Base-by-base conservation (phyloP, 2,113 vertebrate species). In the Xiphias gladius region DNA sequence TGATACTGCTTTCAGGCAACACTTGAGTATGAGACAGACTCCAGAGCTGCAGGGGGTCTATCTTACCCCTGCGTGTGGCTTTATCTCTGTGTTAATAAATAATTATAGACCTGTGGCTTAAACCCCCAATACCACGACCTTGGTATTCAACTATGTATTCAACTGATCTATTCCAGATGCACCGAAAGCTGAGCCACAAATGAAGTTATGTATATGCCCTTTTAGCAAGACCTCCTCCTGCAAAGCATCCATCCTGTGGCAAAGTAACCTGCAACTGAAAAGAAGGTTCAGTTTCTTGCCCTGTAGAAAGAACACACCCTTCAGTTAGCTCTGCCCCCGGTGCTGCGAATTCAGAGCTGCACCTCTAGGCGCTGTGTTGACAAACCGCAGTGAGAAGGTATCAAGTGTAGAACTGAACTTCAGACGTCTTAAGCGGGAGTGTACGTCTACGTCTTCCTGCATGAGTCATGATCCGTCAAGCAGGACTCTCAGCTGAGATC, bases 401-500 rank as follows among this genome's bases (percentile, higher is more conserved):
- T 26, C 7, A 43, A 6, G 0, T 30, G 46, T 35, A 11, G n/a
- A 48, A 82, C 76, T 90, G 46, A 79, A 62, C 74, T 70, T 68
- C 26, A 73, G 13, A 62, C 3, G 7, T 5, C 14, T 26, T 3
- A 16, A 24, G 52, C 7, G 20, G 0, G 59, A 48, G 54, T 50
- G 74, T 50, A 77, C 55, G 12, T 55, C 67, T 73, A 13, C 24
- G 2, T 57, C 71, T 54, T 63, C 35, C 39, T 61, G 35, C 10
- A 63, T 19, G 83, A 91, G 76, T 90, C 83, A 88, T 28, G 1
- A 7, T 83, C 69, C 35, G 16, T 19, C 41, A 69, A 91, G 91
- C 88, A 88, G 84, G 85, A 79, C 73, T 65, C n/a, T 55, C 50
- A 24, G 55, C 66, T 32, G 65, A 69, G 19, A 35, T 39, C 24